phyloP scores from a whole-genome alignment of 2,797 vertebrate species.

The Benthosema pterotum region DNA sequence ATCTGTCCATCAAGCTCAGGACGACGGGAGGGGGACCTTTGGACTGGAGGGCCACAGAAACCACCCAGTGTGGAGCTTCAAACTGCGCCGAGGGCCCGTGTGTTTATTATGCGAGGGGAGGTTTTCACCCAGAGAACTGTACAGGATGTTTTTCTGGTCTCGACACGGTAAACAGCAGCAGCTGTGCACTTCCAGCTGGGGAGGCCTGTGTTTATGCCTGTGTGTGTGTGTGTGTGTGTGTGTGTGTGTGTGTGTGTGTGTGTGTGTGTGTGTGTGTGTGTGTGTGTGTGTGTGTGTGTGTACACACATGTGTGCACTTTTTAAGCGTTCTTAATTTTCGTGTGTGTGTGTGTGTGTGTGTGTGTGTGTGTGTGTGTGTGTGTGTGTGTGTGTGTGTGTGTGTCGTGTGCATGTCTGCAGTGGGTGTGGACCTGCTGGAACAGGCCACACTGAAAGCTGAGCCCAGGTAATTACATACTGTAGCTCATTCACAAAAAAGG shows the following conservation, averaged over 20 bases:
- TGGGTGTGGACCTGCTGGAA: conserved; percentile 77
- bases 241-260: conserved; percentile 12
- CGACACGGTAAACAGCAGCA: conserved; percentile 86
- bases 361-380: conserved; percentile 33
- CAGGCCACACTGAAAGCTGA: conserved; percentile 73
- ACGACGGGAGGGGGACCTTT: conserved; percentile 55
- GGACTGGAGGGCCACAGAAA: conserved; percentile 64
- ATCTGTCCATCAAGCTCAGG: conserved; percentile 53
- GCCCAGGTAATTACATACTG: conserved; percentile 78
- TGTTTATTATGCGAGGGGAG: conserved; percentile 85
- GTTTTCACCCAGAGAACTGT: conserved; percentile 79
- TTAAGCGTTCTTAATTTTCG: not conserved
- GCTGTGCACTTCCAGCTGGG: conserved; percentile 84
- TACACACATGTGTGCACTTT: not conserved
- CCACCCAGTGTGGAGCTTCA: conserved; percentile 78
- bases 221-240: conserved; percentile 39
- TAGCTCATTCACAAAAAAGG: conserved; percentile 73
- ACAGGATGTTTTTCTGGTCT: conserved; percentile 88
- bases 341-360: conserved; percentile 44
- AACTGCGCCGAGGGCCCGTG: conserved; percentile 68
- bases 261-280: conserved; percentile 47
- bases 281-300: conserved; percentile 32
- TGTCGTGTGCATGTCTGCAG: conserved; percentile 58
- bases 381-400: conserved; percentile 33
- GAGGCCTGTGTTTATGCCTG: conserved; percentile 76